Evolutionary conservation across 1,140 invertebrate genomes (phyloP).

Genomic region (Pseudomyrmex pallidus): DNA sequence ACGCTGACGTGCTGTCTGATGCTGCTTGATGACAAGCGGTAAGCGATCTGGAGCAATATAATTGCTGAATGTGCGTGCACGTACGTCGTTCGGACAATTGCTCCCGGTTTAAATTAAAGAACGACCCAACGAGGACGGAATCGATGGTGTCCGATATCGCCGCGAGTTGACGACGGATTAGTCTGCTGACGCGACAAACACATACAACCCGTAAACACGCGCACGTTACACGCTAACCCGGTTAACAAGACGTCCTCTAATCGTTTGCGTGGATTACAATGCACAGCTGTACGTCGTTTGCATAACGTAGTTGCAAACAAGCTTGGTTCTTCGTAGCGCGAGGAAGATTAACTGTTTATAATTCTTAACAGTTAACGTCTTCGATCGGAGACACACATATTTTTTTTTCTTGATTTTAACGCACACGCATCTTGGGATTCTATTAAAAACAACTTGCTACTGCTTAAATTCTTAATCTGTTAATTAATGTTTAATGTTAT

Average conservation of each 20-base stretch:
- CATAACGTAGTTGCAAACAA: constrained; percentile 28
- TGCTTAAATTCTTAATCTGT: too few relatives aligned
- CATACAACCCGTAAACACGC: neutral
- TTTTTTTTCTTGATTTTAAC: neutral
- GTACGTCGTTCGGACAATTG: constrained; percentile 53
- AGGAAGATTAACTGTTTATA: neutral
- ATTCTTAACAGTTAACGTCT: neutral
- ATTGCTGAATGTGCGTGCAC: constrained; percentile 42
- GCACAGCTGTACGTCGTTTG: constrained; percentile 51
- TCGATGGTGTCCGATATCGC: constrained; percentile 38
- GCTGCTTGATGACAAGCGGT: neutral
- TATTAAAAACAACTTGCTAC: too few relatives aligned
- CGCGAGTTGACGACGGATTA: constrained; percentile 50
- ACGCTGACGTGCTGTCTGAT: neutral
- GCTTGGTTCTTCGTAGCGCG: constrained; percentile 2
- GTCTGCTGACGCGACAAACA: constrained; percentile 35
- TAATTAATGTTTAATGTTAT: too few relatives aligned
- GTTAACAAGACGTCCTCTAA: constrained; percentile 46
- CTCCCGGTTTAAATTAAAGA: constrained; percentile 47
- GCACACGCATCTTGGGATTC: too few relatives aligned
- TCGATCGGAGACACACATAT: neutral
- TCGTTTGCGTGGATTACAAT: constrained; percentile 42
- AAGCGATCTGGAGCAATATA: constrained; percentile 41
- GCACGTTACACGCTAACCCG: constrained; percentile 40
- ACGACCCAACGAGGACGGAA: constrained; percentile 40